phyloP scores from a whole-genome alignment of 92 coral and sea anemone species.

The Palythoa grandiflora region DNA sequence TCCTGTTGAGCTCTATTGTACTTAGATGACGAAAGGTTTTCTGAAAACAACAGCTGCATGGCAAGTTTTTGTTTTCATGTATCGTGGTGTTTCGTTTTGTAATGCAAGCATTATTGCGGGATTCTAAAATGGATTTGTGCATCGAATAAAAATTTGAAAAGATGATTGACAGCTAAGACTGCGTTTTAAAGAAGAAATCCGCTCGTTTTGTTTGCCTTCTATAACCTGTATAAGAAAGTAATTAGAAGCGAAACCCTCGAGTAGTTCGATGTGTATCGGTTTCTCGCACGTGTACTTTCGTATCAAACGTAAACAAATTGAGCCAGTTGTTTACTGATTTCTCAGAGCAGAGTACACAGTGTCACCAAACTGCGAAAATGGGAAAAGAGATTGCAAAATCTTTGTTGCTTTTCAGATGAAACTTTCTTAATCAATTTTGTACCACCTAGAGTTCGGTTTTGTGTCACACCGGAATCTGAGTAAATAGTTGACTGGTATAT shows the following conservation, averaged over 20 bases:
- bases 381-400: not conserved
- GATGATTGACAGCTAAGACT: constrained; percentile 44
- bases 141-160: constrained; percentile 35
- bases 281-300: constrained; percentile 36
- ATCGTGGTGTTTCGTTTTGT: constrained; percentile 53
- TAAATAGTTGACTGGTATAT: constrained; percentile 43
- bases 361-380: constrained; percentile 41
- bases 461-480: constrained; percentile 36
- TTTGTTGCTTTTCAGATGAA: constrained; percentile 32
- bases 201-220: constrained; percentile 47
- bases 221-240: constrained; percentile 29
- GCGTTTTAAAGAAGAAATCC: constrained; percentile 38
- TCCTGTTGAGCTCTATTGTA: constrained; percentile 42
- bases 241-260: constrained; percentile 23
- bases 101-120: constrained; percentile 35
- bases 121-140: constrained; percentile 40
- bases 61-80: constrained; percentile 24
- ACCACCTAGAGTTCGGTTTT: constrained; percentile 47
- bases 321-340: constrained; percentile 34
- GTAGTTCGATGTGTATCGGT: constrained; percentile 20
- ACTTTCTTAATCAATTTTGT: constrained; percentile 35
- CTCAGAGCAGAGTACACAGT: constrained; percentile 26
- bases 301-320: constrained; percentile 38
- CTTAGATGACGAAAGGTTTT: constrained; percentile 42
- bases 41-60: constrained; percentile 53